Percentiles rank a stretch among this genome's conserved stretches.
Evolutionary conservation across 2,888 invertebrate species (phyloP).

Genomic region (Odontocolon sp.): DNA sequence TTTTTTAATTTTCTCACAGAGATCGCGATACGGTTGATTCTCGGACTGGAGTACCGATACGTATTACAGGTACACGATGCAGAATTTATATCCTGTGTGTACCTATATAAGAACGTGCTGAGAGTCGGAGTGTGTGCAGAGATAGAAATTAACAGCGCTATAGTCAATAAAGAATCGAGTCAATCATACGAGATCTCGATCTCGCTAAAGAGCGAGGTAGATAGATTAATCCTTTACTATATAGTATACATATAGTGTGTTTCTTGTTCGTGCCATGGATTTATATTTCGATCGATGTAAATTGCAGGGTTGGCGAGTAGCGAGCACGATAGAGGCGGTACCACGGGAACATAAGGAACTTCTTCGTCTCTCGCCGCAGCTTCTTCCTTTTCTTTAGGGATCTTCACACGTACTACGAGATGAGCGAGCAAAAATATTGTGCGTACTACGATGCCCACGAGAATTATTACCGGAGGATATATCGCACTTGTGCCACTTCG

Average conservation of each 20-base stretch:
- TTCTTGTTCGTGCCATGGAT: constrained; percentile 22
- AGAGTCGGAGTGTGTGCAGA: constrained; percentile 30
- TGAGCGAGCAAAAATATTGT: constrained; percentile 17
- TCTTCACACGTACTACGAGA: constrained; percentile 22
- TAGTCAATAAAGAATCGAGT: constrained; percentile 54
- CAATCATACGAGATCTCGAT: constrained; percentile 53
- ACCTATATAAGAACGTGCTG: too few relatives aligned
- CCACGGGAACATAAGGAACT: constrained; percentile 24
- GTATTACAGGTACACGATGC: constrained; percentile 8
- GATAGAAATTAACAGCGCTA: constrained; percentile 9
- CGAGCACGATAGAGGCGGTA: constrained; percentile 56
- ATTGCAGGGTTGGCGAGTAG: constrained; percentile 50
- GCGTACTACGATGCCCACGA: constrained; percentile 5
- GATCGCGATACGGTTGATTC: not conserved
- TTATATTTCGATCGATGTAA: constrained; percentile 58
- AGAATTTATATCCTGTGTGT: constrained; percentile 44
- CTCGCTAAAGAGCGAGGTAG: constrained; percentile 29
- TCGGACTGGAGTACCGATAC: constrained; percentile 7
- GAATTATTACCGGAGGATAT: constrained; percentile 31
- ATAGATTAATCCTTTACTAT: constrained; percentile 25
- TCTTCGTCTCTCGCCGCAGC: constrained; percentile 7
- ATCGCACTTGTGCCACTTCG: constrained; percentile 12
- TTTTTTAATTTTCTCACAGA: not conserved
- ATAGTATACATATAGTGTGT: not conserved
- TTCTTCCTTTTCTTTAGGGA: constrained; percentile 19